A percentile compares a stretch with the other conserved stretches of the same genome.
These are phyloP conservation scores for Porites evermanni DNA, from an alignment of 92 coral and sea anemone species.

Conservation along the genomic window DNA sequence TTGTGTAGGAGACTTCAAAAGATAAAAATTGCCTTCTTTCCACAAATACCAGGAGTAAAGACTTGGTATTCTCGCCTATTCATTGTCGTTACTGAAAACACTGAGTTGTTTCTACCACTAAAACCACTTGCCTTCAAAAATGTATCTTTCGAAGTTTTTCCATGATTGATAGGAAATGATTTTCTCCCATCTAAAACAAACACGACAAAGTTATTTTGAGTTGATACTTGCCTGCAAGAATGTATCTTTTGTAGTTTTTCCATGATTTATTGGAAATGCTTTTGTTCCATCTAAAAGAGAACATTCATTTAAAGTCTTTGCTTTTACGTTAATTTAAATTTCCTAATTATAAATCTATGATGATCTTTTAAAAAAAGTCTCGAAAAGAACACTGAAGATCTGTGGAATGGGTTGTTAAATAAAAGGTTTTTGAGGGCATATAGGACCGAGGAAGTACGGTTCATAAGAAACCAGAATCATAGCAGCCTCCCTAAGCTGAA, in stretches of 20 bases:
- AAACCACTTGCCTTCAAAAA: constrained; percentile 74
- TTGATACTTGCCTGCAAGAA: background rate
- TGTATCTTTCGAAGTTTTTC: constrained; percentile 70
- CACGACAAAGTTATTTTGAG: background rate
- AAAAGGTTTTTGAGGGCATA: no score
- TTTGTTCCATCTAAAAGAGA: constrained; percentile 85
- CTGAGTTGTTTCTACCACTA: background rate
- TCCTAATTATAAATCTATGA: no score
- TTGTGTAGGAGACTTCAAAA: no score
- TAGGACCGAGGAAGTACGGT: no score
- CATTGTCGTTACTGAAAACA: background rate
- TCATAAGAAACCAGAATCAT: no score
- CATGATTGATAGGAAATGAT: constrained; percentile 94
- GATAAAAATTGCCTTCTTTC: no score
- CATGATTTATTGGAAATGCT: constrained; percentile 93
- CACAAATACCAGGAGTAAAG: no score
- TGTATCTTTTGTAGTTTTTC: constrained; percentile 70
- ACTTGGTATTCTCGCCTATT: background rate
- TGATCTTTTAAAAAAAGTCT: no score
- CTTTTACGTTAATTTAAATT: background rate
- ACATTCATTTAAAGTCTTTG: background rate
- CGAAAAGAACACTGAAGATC: background rate
- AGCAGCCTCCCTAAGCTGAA: no score
- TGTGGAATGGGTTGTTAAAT: no score
- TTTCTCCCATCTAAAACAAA: constrained; percentile 83